These are phyloP conservation scores for Dromius quadrimaculatus DNA, from an alignment of 2,888 invertebrate species.

Conservation along the genomic window DNA sequence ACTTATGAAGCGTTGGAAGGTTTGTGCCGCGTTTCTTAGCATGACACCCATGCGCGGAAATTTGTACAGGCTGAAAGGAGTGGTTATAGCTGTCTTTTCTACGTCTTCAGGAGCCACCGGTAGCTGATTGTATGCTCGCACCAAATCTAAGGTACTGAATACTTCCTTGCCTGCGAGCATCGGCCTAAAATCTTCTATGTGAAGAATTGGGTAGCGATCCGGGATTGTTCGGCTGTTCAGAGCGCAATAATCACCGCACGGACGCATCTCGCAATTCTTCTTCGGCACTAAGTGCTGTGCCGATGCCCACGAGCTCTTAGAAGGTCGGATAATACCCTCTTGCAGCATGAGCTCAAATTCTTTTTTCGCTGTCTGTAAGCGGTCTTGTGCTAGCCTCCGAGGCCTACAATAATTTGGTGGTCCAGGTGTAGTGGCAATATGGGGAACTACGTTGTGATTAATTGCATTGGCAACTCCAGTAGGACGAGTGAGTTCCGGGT, in stretches of 20 bases:
- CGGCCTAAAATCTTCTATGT: conserved; percentile 60
- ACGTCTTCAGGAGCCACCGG: conserved; percentile 58
- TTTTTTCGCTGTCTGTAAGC: conserved; percentile 54
- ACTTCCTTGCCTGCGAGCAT: conserved; percentile 56
- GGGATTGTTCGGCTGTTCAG: conserved; percentile 65
- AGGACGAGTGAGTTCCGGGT: background rate
- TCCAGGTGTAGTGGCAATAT: conserved; percentile 57
- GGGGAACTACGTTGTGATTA: conserved; percentile 53
- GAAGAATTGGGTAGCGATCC: conserved; percentile 63
- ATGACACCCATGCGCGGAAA: conserved; percentile 59
- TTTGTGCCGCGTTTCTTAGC: conserved; percentile 60
- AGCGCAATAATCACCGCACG: conserved; percentile 62
- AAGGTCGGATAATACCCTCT: conserved; percentile 55
- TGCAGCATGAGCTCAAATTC: conserved; percentile 57
- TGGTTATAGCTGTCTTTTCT: conserved; percentile 60
- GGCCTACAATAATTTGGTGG: conserved; percentile 56
- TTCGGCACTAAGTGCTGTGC: conserved; percentile 61
- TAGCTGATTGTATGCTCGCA: conserved; percentile 61
- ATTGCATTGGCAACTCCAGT: background rate
- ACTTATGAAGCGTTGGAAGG: conserved; percentile 60
- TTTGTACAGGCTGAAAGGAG: conserved; percentile 61
- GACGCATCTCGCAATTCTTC: conserved; percentile 58
- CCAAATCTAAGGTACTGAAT: conserved; percentile 59
- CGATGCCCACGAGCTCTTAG: conserved; percentile 58
- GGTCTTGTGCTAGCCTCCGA: conserved; percentile 57